Percentiles rank a stretch among this genome's conserved stretches.
phyloP scores from a whole-genome alignment of 2,113 vertebrate genomes.

The Pogona vitticeps region DNA sequence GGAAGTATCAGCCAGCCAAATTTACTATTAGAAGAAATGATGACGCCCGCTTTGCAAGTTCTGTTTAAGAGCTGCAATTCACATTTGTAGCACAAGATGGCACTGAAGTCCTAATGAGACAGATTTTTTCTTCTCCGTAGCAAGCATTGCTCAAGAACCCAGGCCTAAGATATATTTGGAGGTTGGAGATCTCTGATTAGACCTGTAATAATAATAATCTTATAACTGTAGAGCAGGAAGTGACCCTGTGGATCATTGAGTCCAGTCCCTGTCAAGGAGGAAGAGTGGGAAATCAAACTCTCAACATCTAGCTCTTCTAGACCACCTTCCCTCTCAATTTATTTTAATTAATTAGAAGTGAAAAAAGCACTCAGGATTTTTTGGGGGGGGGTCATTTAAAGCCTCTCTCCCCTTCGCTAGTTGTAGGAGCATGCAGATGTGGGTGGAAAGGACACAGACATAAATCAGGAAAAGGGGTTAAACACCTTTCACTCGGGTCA shows the following conservation, averaged over 20 bases:
- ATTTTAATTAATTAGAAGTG: constrained; percentile 3
- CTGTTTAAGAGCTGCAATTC: constrained; percentile 6
- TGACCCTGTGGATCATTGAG: no score
- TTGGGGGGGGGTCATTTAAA: not conserved
- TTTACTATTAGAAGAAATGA: not conserved
- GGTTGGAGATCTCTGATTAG: no score
- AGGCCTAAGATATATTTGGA: not conserved
- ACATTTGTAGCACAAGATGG: constrained; percentile 19
- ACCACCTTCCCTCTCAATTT: not conserved
- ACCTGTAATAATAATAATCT: no score
- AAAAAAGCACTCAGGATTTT: not conserved
- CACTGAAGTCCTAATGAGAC: not conserved
- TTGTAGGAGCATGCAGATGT: no score
- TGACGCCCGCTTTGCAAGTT: no score
- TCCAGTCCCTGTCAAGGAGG: no score
- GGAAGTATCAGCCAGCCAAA: not conserved
- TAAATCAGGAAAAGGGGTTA: not conserved
- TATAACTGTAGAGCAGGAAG: no score
- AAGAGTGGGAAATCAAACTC: no score
- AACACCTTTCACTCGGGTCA: not conserved
- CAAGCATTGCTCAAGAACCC: not conserved
- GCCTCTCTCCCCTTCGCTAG: no score
- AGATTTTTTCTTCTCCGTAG: not conserved
- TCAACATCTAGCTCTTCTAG: no score
- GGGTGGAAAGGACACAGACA: not conserved